Percentiles rank a stretch among this genome's conserved stretches.
Conservation (phyloP, 2,888 invertebrate species). For the Drosophila histrio region DNA sequence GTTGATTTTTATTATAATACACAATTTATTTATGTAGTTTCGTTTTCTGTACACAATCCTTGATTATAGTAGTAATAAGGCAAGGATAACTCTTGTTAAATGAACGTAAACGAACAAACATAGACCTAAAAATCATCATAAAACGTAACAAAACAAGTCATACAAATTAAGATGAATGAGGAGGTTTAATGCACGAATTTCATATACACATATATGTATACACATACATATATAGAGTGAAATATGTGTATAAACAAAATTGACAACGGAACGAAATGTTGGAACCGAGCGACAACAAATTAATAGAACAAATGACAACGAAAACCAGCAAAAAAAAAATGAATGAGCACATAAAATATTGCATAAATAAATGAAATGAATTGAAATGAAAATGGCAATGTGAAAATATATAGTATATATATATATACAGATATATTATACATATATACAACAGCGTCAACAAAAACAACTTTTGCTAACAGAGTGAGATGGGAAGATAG, state of each 20-base stretch:
- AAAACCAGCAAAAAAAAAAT: conserved; percentile 44
- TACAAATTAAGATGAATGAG: conserved; percentile 73
- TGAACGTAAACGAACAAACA: conserved; percentile 13
- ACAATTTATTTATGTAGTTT: conserved; percentile 49
- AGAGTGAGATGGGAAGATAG: conserved; percentile 12
- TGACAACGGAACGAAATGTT: conserved; percentile 51
- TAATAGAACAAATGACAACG: conserved; percentile 55
- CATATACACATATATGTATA: conserved; percentile 33
- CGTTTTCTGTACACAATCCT: conserved; percentile 37
- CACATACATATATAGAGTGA: conserved; percentile 6
- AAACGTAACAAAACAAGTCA: conserved; percentile 52
- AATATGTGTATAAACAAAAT: conserved; percentile 52
- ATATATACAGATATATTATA: conserved; percentile 21
- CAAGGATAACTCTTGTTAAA: conserved; percentile 25
- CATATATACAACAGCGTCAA: conserved; percentile 38
- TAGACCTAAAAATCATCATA: conserved; percentile 43
- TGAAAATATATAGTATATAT: conserved; percentile 45
- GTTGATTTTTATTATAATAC: conserved; percentile 50
- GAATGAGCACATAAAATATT: conserved; percentile 75
- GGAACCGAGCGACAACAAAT: conserved; percentile 61
- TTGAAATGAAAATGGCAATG: conserved; percentile 78
- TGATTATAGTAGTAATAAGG: conserved; percentile 23
- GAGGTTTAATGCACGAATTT: conserved; percentile 67
- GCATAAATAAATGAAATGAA: conserved; percentile 78
- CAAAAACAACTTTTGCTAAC: conserved; percentile 59